Base-by-base conservation (phyloP, 2,888 invertebrate genomes). In the Rambutsinella grinnellia region DNA sequence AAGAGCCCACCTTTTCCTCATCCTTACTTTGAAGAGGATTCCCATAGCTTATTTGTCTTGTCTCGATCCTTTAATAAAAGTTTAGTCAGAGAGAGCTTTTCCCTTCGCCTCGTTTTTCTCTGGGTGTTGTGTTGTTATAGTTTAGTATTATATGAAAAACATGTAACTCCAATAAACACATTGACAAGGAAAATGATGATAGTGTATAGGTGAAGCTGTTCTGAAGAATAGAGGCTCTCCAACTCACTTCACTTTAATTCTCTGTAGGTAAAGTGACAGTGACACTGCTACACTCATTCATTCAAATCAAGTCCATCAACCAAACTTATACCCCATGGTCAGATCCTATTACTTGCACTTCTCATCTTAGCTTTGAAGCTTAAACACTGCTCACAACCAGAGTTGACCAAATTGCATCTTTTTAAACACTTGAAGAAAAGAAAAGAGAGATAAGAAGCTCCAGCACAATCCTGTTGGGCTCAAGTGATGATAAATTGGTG, bases 271-370 rank as follows among this genome's bases (percentile, higher is more conserved):
- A 60, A 66, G 66, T 72, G 67, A 72, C 71, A 72, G 72, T 78
- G 72, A 78, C 72, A 78, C 78, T 75, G 70, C 61, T 78, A 60
- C 78, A 78, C 66, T 69, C 78, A 78, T 74, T 74, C 69, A 74
- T 78, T 69, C 75, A 69, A 69, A 69, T 63, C 63, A 69, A 76
- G 57, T 46, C 67, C 49, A 74, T 61, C 67, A 75, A 67, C 60
- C 62, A n/a, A 44, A 62, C 69, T 69, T 70, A 69, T 60, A 76
- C 51, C 69, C 63, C 69, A 58, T 61, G 46, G 24, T 65, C 54
- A 76, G 69, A 65, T 76, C 65, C 46, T 53, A 58, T 58, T 60
- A 36, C 61, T 62, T 65, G 62, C 68, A 68, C 68, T 67, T 62
- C 27, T 63, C 69, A 63, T 69, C 51, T 62, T 51, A 58, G 65